phyloP scores from a whole-genome alignment of 2,888 invertebrate species.

The Aphrophora alni region DNA sequence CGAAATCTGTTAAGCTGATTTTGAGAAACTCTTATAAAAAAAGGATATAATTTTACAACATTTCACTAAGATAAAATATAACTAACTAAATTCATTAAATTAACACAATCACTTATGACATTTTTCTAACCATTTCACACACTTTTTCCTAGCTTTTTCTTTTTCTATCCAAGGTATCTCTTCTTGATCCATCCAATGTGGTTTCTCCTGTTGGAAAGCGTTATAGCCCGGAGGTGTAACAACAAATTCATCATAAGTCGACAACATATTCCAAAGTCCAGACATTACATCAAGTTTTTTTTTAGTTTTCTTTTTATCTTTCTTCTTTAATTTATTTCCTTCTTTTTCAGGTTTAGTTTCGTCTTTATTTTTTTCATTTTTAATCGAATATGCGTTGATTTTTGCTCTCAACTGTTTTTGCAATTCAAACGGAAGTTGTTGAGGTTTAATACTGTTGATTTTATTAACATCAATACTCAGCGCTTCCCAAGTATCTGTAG shows the following conservation, averaged over 20 bases:
- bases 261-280: constrained; percentile 45
- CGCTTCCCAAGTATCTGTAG: constrained; percentile 28
- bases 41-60: too few relatives aligned
- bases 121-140: constrained; percentile 44
- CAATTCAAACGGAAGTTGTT: constrained; percentile 5
- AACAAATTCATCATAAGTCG: constrained; percentile 42
- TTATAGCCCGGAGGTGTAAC: constrained; percentile 40
- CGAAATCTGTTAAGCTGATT: too few relatives aligned
- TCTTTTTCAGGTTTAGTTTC: background rate
- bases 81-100: too few relatives aligned
- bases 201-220: constrained; percentile 38
- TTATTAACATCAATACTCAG: constrained; percentile 24
- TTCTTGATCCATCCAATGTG: constrained; percentile 42
- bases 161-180: constrained; percentile 42
- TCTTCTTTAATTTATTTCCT: background rate
- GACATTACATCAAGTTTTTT: constrained; percentile 35
- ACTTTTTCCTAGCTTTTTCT: constrained; percentile 45
- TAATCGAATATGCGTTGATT: constrained; percentile 4
- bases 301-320: background rate
- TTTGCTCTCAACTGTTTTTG: constrained; percentile 15
- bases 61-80: too few relatives aligned
- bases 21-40: too few relatives aligned
- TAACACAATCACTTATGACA: constrained; percentile 25
- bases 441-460: constrained; percentile 18
- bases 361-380: background rate